A percentile compares a stretch with the other conserved stretches of the same genome.
These are phyloP conservation scores for Ataeniobius toweri DNA, from an alignment of 2,797 vertebrate genomes.

Conservation along the genomic window DNA sequence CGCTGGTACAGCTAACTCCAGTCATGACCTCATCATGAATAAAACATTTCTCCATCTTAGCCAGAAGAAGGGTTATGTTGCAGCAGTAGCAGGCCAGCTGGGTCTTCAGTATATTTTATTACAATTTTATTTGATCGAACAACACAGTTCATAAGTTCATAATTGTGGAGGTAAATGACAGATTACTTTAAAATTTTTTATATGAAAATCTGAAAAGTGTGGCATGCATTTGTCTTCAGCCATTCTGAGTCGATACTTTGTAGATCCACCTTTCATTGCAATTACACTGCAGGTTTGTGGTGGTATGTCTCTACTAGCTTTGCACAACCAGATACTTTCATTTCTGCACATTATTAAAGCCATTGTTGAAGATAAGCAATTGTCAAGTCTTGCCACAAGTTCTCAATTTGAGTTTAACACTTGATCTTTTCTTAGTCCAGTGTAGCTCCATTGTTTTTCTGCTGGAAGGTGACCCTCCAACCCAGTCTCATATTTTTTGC, in stretches of 20 bases:
- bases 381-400: not conserved
- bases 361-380: not conserved
- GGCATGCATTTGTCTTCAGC: too few relatives aligned
- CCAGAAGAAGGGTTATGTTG: constrained; percentile 45
- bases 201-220: not conserved
- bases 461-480: too few relatives aligned
- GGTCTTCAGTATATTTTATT: constrained; percentile 2
- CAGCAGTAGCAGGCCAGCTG: constrained; percentile 25
- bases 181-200: not conserved
- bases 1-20: constrained; percentile 42
- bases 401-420: not conserved
- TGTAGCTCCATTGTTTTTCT: not conserved
- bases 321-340: not conserved
- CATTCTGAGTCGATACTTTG: not conserved
- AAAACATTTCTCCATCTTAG: constrained; percentile 59
- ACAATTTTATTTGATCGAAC: not conserved
- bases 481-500: too few relatives aligned
- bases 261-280: not conserved
- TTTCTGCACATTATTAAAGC: too few relatives aligned
- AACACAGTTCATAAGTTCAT: too few relatives aligned
- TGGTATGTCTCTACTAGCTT: too few relatives aligned
- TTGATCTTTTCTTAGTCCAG: not conserved
- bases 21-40: constrained; percentile 56
- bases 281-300: too few relatives aligned
- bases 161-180: not conserved